A percentile compares a stretch with the other conserved stretches of the same genome.
phyloP scores from a whole-genome alignment of 2,888 invertebrate species.

The Encarsia formosa region DNA sequence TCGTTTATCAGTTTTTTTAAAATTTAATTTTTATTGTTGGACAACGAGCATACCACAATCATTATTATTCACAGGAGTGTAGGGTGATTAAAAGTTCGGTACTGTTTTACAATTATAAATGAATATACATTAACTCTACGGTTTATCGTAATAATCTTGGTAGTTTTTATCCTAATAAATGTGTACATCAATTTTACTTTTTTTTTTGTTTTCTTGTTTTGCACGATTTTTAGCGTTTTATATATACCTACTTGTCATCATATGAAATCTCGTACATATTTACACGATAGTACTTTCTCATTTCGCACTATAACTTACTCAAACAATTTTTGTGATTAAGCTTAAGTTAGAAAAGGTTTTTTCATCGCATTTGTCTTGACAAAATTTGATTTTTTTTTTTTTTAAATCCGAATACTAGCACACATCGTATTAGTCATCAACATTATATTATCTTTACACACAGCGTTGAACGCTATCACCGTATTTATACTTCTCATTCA shows the following conservation, averaged over 20 bases:
- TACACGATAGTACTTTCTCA: constrained; percentile 31
- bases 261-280: constrained; percentile 29
- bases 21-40: constrained; percentile 27
- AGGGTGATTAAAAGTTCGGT: constrained; percentile 24
- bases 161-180: constrained; percentile 33
- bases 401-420: constrained; percentile 15
- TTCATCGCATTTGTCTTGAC: no score
- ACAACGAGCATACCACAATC: constrained; percentile 36
- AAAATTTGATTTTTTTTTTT: constrained; percentile 21
- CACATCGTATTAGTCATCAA: no score
- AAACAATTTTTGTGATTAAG: neutral
- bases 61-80: constrained; percentile 36
- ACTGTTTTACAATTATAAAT: constrained; percentile 29
- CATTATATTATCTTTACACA: constrained; percentile 22
- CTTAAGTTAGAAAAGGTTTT: constrained; percentile 13
- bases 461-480: constrained; percentile 21
- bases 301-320: constrained; percentile 8
- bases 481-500: constrained; percentile 7
- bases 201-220: neutral
- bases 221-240: neutral
- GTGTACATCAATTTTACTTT: constrained; percentile 32
- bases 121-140: constrained; percentile 33
- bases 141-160: constrained; percentile 33
- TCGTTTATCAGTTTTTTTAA: constrained; percentile 22
- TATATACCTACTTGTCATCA: constrained; percentile 17